Evolutionary conservation across 2,113 vertebrate genomes (phyloP), one percentile per base, ranked within the genome.

Genomic region (Laticauda laticaudata): DNA sequence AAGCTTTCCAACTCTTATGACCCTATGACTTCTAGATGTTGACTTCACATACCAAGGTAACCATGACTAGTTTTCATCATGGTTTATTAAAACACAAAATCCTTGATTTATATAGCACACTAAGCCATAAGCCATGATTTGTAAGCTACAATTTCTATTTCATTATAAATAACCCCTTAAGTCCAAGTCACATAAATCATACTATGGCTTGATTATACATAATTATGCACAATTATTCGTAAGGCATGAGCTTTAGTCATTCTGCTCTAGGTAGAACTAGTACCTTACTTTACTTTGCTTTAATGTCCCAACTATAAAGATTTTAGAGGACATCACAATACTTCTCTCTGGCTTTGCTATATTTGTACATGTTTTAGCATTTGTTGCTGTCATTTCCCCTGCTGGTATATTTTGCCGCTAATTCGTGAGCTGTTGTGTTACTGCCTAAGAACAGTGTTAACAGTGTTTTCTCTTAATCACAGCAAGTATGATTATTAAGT

Each of bases 401-500:
- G 14, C 75, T 4, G 75, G 64, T 69, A 69, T 23, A 11, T 91
- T 81, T 34, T 59, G 24, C 89, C 86, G 4, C 59, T 15, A 51
- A 43, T 59, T 53, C 3, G 0, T 56, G 39, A 8, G 53, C 59
- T 90, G 48, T 29, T 34, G 29, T 90, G 87, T 92, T 29, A 43
- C 57, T 57, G 59, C 34, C 87, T 48, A 5, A 64, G 43, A 92
- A 61, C 5, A 26, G 18, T 20, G 61, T 43, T n/a, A 88, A 55
- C 48, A 51, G 8, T 51, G 48, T 26, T 34, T 39, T 21, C 26
- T 87, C 57, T 88, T 92, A 64, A 92, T 87, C 48, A 23, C 20
- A 92, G 56, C 91, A 89, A 64, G 56, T 51, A 86, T 48, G 45
- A 61, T 53, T 92, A 55, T 90, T 89, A 90, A 51, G 57, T 90